A percentile compares a stretch with the other conserved stretches of the same genome.
These are phyloP conservation scores for Alloplasta piceator DNA, from an alignment of 2,888 invertebrate genomes.

Conservation along the genomic window DNA sequence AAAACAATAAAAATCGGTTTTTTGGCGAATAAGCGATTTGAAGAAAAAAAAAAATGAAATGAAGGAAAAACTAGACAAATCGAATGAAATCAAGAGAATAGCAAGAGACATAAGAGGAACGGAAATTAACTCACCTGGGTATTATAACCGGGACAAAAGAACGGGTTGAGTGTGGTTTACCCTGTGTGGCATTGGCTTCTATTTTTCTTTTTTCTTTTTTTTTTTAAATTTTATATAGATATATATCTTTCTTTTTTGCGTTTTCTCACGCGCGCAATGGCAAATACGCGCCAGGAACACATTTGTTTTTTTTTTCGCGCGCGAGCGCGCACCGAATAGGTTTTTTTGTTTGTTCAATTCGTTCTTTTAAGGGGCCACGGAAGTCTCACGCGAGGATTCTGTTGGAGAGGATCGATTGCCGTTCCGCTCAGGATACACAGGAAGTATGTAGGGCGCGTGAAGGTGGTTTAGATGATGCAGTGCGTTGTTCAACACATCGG, in stretches of 20 bases:
- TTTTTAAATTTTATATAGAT: neutral
- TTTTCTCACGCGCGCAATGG: slow-evolving; percentile 51
- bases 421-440: slow-evolving; percentile 76
- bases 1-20: slow-evolving; percentile 24
- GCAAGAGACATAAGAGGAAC: slow-evolving; percentile 64
- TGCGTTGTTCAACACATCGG: slow-evolving; percentile 82
- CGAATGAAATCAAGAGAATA: slow-evolving; percentile 40
- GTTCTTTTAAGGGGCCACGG: slow-evolving; percentile 68
- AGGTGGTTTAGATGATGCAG: slow-evolving; percentile 81
- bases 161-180: slow-evolving; percentile 74
- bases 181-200: slow-evolving; percentile 71
- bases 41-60: slow-evolving; percentile 12
- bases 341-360: slow-evolving; percentile 33
- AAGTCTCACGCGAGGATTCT: slow-evolving; percentile 71
- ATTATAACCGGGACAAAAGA: slow-evolving; percentile 78
- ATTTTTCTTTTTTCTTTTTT: slow-evolving; percentile 48
- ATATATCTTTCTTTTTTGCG: too few species aligned
- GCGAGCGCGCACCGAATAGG: slow-evolving; percentile 62
- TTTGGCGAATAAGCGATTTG: slow-evolving; percentile 21
- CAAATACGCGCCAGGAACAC: slow-evolving; percentile 65
- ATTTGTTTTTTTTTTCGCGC: slow-evolving; percentile 54
- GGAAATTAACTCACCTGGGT: slow-evolving; percentile 78
- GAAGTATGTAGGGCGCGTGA: slow-evolving; percentile 77
- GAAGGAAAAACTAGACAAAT: neutral
- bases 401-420: slow-evolving; percentile 75